Evolutionary conservation across 2,888 invertebrate genomes (phyloP).

Genomic region (Eupithecia tripunctaria): DNA sequence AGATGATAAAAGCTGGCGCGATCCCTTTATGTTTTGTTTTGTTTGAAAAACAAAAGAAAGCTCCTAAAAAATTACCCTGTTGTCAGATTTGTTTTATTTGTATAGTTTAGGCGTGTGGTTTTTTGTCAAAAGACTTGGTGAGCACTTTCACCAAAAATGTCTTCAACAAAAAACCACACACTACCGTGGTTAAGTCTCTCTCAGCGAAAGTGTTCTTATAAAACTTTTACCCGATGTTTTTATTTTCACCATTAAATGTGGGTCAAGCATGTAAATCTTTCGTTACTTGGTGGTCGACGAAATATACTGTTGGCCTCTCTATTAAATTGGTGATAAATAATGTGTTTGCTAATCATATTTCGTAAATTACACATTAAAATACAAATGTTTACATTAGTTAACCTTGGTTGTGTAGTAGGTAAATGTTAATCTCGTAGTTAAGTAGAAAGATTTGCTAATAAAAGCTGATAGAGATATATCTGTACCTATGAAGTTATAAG

Average conservation of each 20-base stretch:
- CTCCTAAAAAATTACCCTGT: too few relatives aligned
- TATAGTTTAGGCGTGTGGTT: too few relatives aligned
- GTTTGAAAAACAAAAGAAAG: too few relatives aligned
- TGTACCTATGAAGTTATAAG: too few relatives aligned
- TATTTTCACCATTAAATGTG: slow-evolving; percentile 12
- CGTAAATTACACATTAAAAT: slow-evolving; percentile 13
- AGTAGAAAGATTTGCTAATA: not conserved
- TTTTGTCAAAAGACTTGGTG: too few relatives aligned
- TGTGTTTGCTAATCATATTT: not conserved
- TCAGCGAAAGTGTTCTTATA: slow-evolving; percentile 3
- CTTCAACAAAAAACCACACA: not conserved
- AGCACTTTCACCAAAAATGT: not conserved
- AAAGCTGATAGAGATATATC: not conserved
- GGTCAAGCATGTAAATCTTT: slow-evolving; percentile 7
- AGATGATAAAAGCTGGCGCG: too few relatives aligned
- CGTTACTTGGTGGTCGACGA: not conserved
- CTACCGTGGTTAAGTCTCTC: not conserved
- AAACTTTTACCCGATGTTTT: slow-evolving; percentile 10
- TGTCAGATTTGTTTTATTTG: not conserved
- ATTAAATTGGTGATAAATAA: slow-evolving; percentile 3
- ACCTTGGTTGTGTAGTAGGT: not conserved
- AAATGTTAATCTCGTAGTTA: not conserved
- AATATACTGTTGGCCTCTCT: not conserved
- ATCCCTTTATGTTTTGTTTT: too few relatives aligned
- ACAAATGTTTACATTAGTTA: not conserved